These are phyloP conservation scores for Bombyx mandarina DNA, from an alignment of 1,140 invertebrate species.

Conservation along the genomic window DNA sequence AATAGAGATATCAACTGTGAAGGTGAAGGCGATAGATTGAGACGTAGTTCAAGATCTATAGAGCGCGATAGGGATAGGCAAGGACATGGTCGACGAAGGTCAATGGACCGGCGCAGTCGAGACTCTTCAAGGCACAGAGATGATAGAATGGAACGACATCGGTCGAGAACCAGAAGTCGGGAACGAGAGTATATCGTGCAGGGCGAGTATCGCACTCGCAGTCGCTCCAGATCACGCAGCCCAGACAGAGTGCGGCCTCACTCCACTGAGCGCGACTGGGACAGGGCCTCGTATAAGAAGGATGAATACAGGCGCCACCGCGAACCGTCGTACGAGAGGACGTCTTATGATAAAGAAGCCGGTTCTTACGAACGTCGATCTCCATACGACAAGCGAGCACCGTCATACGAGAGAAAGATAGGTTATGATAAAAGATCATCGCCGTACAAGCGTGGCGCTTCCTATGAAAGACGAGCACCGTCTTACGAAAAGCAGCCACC, in stretches of 20 bases:
- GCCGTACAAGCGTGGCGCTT: slow-evolving; percentile 55
- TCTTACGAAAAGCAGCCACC: slow-evolving; percentile 58
- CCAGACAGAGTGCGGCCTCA: slow-evolving; percentile 53
- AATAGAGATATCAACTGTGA: slow-evolving; percentile 61
- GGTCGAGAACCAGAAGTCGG: slow-evolving; percentile 67
- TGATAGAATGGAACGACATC: slow-evolving; percentile 54
- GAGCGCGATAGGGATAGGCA: slow-evolving; percentile 48
- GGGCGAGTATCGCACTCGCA: slow-evolving; percentile 62
- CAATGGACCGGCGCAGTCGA: slow-evolving; percentile 38
- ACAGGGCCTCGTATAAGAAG: slow-evolving; percentile 66
- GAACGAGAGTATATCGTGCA: slow-evolving; percentile 68
- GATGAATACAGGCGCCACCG: slow-evolving; percentile 65
- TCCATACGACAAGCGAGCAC: slow-evolving; percentile 56
- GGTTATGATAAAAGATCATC: slow-evolving; percentile 58
- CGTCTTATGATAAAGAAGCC: slow-evolving; percentile 47
- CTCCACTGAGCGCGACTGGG: slow-evolving; percentile 61
- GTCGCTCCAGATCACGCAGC: slow-evolving; percentile 58
- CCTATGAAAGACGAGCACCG: slow-evolving; percentile 58
- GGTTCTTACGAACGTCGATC: slow-evolving; percentile 41
- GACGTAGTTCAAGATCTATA: slow-evolving; percentile 48
- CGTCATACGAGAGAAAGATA: slow-evolving; percentile 60
- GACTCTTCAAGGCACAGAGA: slow-evolving; percentile 41
- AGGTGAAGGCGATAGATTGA: slow-evolving; percentile 54
- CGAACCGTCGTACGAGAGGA: slow-evolving; percentile 60
- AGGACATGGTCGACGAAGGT: slow-evolving; percentile 41